Evolutionary conservation across 30 jellyfish, hydroid and myxozoan species (phyloP).

Genomic region (Pelagia noctiluca): DNA sequence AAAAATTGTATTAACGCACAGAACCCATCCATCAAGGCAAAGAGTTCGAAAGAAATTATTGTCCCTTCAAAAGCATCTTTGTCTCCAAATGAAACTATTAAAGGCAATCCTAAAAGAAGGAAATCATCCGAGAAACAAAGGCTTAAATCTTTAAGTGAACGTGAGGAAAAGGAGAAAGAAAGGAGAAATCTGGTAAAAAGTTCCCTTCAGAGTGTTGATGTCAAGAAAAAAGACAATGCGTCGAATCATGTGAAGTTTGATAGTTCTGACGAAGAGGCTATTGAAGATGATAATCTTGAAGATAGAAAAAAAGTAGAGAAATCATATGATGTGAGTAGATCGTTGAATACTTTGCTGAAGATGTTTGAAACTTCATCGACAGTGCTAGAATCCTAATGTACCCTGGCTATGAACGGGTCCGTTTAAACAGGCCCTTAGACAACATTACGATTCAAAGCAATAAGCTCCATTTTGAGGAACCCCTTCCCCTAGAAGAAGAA

Average conservation of each 20-base stretch:
- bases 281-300: constrained; percentile 10
- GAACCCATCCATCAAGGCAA: too few species aligned
- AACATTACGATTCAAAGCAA: too few species aligned
- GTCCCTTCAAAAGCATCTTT: too few species aligned
- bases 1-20: too few species aligned
- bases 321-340: not conserved
- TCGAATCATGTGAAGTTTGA: constrained; percentile 9
- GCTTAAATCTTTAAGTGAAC: constrained; percentile 35
- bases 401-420: too few species aligned
- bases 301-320: not conserved
- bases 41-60: too few species aligned
- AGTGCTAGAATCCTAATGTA: not conserved
- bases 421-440: too few species aligned
- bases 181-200: constrained; percentile 40
- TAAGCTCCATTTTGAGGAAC: too few species aligned
- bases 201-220: constrained; percentile 66
- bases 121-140: constrained; percentile 65
- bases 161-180: constrained; percentile 18
- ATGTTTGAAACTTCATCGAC: not conserved
- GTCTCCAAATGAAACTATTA: too few species aligned
- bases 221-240: not conserved
- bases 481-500: too few species aligned
- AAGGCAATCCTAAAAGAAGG: too few species aligned
- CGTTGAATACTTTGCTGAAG: too few species aligned
- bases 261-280: constrained; percentile 10